These are phyloP conservation scores for Zaprionus africanus DNA, from an alignment of 1,140 invertebrate species.

Conservation along the genomic window DNA sequence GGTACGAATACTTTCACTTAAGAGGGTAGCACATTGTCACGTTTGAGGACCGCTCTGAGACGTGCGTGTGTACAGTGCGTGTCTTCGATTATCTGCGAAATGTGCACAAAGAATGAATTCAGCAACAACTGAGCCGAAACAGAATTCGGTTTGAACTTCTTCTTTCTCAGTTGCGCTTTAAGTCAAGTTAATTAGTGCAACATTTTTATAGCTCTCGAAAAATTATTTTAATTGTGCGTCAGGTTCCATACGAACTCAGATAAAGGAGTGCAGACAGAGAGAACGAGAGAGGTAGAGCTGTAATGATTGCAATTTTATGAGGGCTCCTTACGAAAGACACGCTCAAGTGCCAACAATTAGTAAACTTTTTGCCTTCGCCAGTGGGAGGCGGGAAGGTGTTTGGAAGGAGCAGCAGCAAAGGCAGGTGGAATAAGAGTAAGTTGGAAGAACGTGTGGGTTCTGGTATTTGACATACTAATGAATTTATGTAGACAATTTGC, in stretches of 20 bases:
- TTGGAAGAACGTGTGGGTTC: constrained; percentile 12
- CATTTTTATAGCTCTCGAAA: constrained; percentile 30
- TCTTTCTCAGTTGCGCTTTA: constrained; percentile 37
- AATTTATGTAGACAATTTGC: constrained; percentile 63
- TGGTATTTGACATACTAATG: constrained; percentile 56
- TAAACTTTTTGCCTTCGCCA: constrained; percentile 44
- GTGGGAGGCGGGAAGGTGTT: constrained; percentile 6
- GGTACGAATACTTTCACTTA: constrained; percentile 10
- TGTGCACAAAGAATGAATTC: neutral
- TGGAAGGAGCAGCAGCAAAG: constrained; percentile 2
- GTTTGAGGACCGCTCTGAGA: constrained; percentile 35
- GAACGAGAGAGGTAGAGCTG: constrained; percentile 21
- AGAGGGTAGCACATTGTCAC: constrained; percentile 32
- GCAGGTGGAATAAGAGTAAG: neutral
- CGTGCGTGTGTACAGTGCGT: constrained; percentile 17
- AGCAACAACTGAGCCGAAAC: neutral
- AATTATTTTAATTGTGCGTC: constrained; percentile 46
- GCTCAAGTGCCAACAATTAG: constrained; percentile 70
- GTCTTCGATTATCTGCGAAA: constrained; percentile 21
- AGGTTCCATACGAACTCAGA: constrained; percentile 10
- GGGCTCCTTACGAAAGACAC: constrained; percentile 45
- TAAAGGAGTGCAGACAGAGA: constrained; percentile 9
- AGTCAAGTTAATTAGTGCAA: constrained; percentile 63
- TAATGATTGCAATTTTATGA: constrained; percentile 69
- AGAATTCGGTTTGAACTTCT: constrained; percentile 59